These are phyloP conservation scores for Ptyas mucosa DNA, from an alignment of 2,113 vertebrate genomes.

Conservation along the genomic window DNA sequence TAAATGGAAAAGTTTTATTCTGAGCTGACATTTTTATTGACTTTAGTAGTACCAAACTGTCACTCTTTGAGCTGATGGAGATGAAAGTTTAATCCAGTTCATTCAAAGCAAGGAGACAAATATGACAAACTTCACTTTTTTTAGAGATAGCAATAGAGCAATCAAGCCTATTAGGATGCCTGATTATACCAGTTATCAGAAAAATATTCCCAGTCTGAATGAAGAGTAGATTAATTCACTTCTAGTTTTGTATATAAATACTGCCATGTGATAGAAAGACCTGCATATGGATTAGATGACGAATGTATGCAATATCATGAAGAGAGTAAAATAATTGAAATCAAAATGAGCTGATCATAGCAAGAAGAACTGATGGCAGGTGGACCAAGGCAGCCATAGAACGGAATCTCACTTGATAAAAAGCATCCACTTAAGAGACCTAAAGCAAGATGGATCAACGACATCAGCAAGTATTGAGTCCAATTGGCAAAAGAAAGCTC, in stretches of 20 bases:
- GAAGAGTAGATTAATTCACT: neutral
- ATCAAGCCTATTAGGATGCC: slow-evolving; percentile 18
- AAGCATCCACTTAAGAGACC: no score
- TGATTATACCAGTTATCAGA: slow-evolving; percentile 24
- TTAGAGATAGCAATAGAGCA: slow-evolving; percentile 16
- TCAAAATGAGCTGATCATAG: no score
- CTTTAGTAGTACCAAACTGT: slow-evolving; percentile 17
- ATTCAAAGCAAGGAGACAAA: slow-evolving; percentile 48
- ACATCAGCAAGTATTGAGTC: no score
- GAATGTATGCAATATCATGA: no score
- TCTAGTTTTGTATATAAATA: slow-evolving; percentile 20
- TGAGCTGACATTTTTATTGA: slow-evolving; percentile 42
- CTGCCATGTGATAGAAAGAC: slow-evolving; percentile 2
- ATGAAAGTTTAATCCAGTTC: slow-evolving; percentile 33
- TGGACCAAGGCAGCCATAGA: no score
- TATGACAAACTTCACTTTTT: slow-evolving; percentile 43
- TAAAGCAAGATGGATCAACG: no score
- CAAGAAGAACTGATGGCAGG: no score
- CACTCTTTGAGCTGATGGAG: slow-evolving; percentile 25
- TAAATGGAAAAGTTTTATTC: slow-evolving; percentile 32
- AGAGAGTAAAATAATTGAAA: no score
- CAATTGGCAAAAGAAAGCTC: no score
- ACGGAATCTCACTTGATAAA: no score
- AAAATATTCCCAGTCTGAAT: neutral
- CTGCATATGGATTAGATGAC: no score